phyloP scores from a whole-genome alignment of 2,797 vertebrate species.

The Smutsia gigantea region DNA sequence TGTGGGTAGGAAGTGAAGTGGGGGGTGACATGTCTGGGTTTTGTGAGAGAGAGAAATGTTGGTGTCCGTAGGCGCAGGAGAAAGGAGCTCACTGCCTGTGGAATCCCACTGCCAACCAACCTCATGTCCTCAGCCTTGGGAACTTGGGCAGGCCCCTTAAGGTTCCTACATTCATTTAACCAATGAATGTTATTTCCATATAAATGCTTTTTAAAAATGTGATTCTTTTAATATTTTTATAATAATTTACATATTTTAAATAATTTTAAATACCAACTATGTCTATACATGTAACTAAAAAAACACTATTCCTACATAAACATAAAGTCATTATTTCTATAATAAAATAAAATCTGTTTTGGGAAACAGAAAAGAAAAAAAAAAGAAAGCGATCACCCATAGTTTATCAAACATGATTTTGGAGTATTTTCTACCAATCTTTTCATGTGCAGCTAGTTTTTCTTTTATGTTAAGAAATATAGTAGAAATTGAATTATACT shows the following conservation, averaged over 20 bases:
- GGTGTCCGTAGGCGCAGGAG: not conserved
- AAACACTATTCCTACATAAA: too few species aligned
- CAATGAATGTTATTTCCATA: too few species aligned
- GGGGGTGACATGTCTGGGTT: not conserved
- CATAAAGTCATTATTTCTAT: too few species aligned
- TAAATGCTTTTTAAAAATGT: too few species aligned
- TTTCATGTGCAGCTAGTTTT: not conserved
- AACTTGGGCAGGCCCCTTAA: not conserved
- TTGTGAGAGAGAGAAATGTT: not conserved
- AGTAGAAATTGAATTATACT: not conserved
- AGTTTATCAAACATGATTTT: not conserved
- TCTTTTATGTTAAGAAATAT: not conserved
- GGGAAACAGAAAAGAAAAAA: not conserved
- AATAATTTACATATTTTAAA: too few species aligned
- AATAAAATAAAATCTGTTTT: not conserved
- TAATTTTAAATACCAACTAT: too few species aligned
- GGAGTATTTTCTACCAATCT: not conserved
- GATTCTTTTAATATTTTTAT: too few species aligned
- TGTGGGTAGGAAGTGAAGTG: not conserved
- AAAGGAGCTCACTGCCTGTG: accelerated
- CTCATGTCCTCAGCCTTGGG: accelerated
- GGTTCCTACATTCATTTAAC: not conserved
- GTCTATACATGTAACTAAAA: too few species aligned
- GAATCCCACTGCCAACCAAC: not conserved
- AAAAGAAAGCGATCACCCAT: not conserved